Conservation (phyloP, 2,113 vertebrate species). For the Semnopithecus entellus region DNA sequence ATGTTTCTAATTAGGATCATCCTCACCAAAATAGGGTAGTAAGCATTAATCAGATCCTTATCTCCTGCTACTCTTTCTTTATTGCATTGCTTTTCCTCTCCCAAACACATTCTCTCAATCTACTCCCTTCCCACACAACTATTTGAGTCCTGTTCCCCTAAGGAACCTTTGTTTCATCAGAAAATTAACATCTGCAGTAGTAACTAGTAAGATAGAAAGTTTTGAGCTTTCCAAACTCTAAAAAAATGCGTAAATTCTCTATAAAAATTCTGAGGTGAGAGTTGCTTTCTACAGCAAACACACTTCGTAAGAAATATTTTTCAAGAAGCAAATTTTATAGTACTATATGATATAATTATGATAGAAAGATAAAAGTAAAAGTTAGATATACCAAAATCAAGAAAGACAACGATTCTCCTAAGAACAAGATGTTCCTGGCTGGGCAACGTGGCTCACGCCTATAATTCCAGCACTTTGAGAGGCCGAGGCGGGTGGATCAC, state of each 20-base stretch:
- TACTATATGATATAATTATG: neutral
- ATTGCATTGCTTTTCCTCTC: neutral
- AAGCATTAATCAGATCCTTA: neutral
- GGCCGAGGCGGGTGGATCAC: too few relatives aligned
- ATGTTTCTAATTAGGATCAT: neutral
- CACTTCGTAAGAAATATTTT: neutral
- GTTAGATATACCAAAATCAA: neutral
- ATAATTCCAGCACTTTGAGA: too few relatives aligned
- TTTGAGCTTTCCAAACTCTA: neutral
- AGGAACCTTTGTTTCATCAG: neutral
- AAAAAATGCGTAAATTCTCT: neutral
- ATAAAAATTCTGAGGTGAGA: neutral
- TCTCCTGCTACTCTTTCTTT: neutral
- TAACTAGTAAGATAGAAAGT: neutral
- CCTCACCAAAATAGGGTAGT: neutral
- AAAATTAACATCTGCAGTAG: neutral
- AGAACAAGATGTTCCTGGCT: neutral
- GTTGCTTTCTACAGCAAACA: neutral
- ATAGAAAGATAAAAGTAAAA: neutral
- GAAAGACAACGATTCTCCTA: neutral
- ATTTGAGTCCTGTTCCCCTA: neutral
- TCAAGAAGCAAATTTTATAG: neutral
- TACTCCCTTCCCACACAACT: neutral
- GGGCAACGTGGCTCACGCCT: too few relatives aligned
- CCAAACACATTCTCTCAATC: neutral